Evolutionary conservation across 2,888 invertebrate genomes (phyloP).

Genomic region (Agrochola lota): DNA sequence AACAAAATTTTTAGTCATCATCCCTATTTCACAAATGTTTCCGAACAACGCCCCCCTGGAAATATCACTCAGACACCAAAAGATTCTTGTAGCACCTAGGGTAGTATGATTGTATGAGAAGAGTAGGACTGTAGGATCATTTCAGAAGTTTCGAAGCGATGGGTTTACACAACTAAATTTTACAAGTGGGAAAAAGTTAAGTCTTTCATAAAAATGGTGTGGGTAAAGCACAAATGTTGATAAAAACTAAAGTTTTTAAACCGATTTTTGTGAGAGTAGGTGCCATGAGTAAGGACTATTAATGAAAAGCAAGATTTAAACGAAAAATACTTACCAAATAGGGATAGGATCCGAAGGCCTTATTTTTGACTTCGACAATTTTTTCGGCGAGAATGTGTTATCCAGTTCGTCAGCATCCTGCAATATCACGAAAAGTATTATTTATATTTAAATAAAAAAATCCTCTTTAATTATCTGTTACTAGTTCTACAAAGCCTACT

Average conservation of each 20-base stretch:
- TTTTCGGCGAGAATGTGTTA: slow-evolving; percentile 81
- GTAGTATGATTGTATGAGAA: neutral
- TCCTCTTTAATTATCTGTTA: neutral
- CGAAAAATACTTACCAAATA: slow-evolving; percentile 90
- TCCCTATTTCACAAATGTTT: neutral
- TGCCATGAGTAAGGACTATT: neutral
- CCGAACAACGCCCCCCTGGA: too few species aligned
- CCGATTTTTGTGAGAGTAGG: too few species aligned
- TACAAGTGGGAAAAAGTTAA: neutral
- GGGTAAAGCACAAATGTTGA: neutral
- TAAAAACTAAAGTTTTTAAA: neutral
- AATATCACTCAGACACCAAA: neutral
- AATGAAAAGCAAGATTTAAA: slow-evolving; percentile 5
- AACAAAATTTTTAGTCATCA: too few species aligned
- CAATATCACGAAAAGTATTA: neutral
- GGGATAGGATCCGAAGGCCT: slow-evolving; percentile 94
- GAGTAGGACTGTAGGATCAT: neutral
- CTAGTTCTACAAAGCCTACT: slow-evolving; percentile 48
- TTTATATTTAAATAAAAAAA: neutral
- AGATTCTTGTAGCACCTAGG: neutral
- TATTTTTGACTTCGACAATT: slow-evolving; percentile 81
- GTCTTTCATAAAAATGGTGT: neutral
- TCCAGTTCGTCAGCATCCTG: slow-evolving; percentile 82
- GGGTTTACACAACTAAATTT: neutral
- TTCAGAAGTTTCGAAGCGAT: neutral